Evolutionary conservation across 2,113 vertebrate species (phyloP).

Genomic region (Platichthys stellatus): DNA sequence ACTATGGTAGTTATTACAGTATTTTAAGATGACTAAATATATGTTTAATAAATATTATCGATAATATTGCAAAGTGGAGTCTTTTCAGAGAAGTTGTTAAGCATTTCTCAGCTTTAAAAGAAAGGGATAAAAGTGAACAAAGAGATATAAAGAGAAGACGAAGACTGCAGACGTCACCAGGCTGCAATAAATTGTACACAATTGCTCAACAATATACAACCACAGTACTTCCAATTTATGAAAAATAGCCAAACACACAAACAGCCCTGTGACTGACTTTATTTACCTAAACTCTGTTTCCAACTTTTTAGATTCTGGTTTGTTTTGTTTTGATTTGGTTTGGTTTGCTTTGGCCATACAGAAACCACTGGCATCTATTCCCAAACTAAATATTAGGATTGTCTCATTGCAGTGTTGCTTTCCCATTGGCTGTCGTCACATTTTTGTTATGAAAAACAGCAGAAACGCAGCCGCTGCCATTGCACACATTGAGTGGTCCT

Average conservation of each 20-base stretch:
- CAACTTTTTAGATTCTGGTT: background rate
- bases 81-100: too few species aligned
- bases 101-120: background rate
- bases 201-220: background rate
- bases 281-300: background rate
- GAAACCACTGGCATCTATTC: slow-evolving; percentile 11
- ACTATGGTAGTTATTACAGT: too few species aligned
- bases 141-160: background rate
- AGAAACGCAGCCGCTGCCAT: background rate
- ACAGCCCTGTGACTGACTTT: background rate
- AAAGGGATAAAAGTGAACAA: background rate
- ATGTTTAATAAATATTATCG: too few species aligned
- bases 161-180: background rate
- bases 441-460: slow-evolving; percentile 29
- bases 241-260: slow-evolving; percentile 12
- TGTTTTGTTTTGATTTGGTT: background rate
- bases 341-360: slow-evolving; percentile 20
- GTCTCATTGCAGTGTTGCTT: slow-evolving; percentile 26
- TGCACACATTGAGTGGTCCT: slow-evolving; percentile 12
- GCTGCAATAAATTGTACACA: background rate
- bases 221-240: background rate
- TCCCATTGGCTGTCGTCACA: slow-evolving; percentile 1
- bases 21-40: too few species aligned
- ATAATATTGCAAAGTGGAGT: too few species aligned
- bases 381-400: slow-evolving; percentile 45